Base-by-base conservation (phyloP, 92 coral and sea anemone species). In the Porites cylindrica region DNA sequence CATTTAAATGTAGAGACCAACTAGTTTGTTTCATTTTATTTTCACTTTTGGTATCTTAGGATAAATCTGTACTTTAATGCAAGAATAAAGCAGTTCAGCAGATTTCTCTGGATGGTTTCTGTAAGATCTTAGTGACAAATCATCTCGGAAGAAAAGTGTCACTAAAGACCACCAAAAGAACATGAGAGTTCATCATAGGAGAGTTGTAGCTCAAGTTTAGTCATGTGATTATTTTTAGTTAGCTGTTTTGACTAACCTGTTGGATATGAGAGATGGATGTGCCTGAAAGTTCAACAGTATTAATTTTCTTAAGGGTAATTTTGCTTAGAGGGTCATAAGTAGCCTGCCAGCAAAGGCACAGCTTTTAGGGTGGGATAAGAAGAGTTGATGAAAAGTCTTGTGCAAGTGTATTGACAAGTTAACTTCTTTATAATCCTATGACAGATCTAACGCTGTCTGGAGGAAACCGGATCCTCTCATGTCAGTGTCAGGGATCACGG, bases 381-480 rank as follows among this genome's bases (percentile, higher is more conserved):
- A 38, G 47, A 38, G 47, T 38, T 38, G 47, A 13, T 23, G 14
- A 17, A 56, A 16, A 70, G 21, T 24, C 14, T 23, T 54, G 18
- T 80, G 73, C 66, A 51, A 67, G 8, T 12, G 19, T 80, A 17
- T 83, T 83, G 87, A 83, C 87, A 83, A 73, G 79, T 38, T 83
- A 52, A 73, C 79, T 83, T 83, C 71, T 75, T 83, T 83, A 83
- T 75, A 75, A 83, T 83, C 81, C 65, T 83, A 62, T 74, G 80
- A 83, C 87, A 83, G 87, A 83, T 83, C 80, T 61, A 73, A 73
- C 16, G 87, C 81, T 83, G 87, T 83, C 80, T 61, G 80, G 87
- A 74, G 87, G 87, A 83, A 74, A 73, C 70, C 86, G 80, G 87
- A 83, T 73, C 87, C 81, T 83, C 87, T 73, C 79, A 47, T 83